phyloP scores from a whole-genome alignment of 2,888 invertebrate genomes.

The Micoletzkya japonica region DNA sequence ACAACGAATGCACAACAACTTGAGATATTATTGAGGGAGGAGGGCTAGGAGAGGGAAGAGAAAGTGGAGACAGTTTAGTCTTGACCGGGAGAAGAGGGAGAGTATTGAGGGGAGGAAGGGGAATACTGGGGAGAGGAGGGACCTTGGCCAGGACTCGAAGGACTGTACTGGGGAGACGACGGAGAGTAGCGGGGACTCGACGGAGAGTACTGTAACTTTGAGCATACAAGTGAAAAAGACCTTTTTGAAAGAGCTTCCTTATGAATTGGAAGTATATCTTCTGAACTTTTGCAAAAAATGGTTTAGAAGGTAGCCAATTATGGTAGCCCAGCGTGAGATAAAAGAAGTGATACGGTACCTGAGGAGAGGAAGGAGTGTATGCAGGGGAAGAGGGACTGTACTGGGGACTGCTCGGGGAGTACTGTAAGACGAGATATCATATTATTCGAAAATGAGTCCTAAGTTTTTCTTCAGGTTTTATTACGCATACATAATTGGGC shows the following conservation, averaged over 20 bases:
- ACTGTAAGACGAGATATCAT: constrained; percentile 66
- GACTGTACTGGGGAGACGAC: constrained; percentile 38
- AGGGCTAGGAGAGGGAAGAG: neutral
- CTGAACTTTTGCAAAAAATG: no score
- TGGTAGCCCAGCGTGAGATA: no score
- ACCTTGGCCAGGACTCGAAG: no score
- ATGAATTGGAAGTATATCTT: no score
- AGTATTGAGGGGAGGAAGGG: constrained; percentile 68
- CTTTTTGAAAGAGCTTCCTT: no score
- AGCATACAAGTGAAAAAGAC: no score
- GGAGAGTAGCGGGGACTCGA: constrained; percentile 63
- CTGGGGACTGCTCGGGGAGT: constrained; percentile 67
- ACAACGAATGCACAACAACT: no score
- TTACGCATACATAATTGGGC: no score
- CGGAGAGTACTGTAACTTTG: constrained; percentile 77
- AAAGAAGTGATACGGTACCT: constrained; percentile 32
- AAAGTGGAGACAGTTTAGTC: neutral
- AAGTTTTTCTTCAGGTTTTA: no score
- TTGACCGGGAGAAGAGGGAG: constrained; percentile 62
- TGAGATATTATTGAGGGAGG: no score
- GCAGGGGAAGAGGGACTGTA: constrained; percentile 69
- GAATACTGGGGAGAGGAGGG: constrained; percentile 63
- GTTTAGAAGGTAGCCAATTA: no score
- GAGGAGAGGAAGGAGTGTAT: constrained; percentile 46
- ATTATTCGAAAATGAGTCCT: no score